A percentile compares a stretch with the other conserved stretches of the same genome.
Conservation (phyloP, 2,113 vertebrate species). For the Oreochromis spilurus region DNA sequence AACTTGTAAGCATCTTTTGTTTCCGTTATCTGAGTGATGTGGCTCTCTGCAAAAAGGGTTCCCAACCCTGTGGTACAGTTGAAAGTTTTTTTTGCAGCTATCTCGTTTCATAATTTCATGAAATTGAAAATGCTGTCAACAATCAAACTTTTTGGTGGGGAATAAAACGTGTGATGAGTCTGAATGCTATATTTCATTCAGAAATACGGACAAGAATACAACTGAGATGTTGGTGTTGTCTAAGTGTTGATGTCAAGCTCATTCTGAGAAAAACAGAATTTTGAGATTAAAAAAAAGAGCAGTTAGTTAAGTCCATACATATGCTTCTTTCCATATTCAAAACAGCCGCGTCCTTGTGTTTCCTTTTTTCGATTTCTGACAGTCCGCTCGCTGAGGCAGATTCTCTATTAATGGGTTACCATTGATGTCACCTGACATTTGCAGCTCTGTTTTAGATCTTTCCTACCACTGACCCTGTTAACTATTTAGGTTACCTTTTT, state of each 20-base stretch:
- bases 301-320: accelerated
- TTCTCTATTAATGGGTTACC: not conserved
- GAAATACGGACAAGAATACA: not conserved
- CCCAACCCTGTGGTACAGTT: not conserved
- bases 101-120: too few species aligned
- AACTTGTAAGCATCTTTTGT: not conserved
- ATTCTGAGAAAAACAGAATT: not conserved
- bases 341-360: accelerated
- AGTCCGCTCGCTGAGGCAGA: not conserved
- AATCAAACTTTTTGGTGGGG: too few species aligned
- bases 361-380: not conserved
- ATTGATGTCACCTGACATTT: accelerated
- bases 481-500: not conserved
- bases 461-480: not conserved
- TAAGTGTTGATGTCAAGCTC: not conserved
- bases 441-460: accelerated
- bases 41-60: not conserved
- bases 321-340: not conserved
- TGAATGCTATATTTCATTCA: too few species aligned
- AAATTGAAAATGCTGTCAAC: too few species aligned
- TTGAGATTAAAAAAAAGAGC: not conserved
- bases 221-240: not conserved
- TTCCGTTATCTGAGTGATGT: not conserved
- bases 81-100: too few species aligned
- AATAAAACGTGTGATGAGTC: too few species aligned